Base-by-base conservation (phyloP, 2,113 vertebrate species). In the Solea solea region DNA sequence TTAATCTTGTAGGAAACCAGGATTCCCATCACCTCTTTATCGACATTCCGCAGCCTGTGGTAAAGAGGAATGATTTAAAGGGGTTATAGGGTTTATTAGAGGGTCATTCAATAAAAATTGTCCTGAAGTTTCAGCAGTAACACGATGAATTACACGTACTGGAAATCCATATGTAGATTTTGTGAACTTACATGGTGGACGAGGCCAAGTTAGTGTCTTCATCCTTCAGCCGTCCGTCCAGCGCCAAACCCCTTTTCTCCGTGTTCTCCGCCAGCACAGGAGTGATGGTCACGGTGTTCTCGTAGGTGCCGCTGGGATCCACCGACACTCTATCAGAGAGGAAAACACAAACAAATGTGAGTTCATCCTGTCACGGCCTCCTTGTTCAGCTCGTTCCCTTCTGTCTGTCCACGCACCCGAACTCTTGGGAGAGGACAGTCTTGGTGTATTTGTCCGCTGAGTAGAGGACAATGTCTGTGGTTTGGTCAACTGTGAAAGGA, bases 181-280 rank as follows among this genome's bases (percentile, higher is more conserved):
- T 54, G 49, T 55, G 40, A 8, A 61, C 94, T 94, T 75, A 98
- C 96, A 96, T 62, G 3, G 95, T 96, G 86, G 92, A 94, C 61
- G 95, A 97, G 60, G 96, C 96, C 90, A 98, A 86, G 90, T 98
- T 98, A n/a, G 96, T 97, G 89, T 96, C 96, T 89, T 96, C 94
- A 0, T 98, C 95, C 85, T 96, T 98, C 62, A 98, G 94, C 61
- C 95, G 95, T 49, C 97, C 97, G 0, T 97, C 96, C 27, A 98
- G 88, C 1, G 96, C 90, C 48, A 98, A 89, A 13, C 95, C 95
- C 16, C 93, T 88, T 79, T 96, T 97, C 86, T 97, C 93, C 4
- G 92, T 95, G 89, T 96, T 97, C 3, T 88, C 71, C 0, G 80
- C 0, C 75, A 98, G 88, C 11, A 59, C 0, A 3, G 96, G 96